A percentile compares a stretch with the other conserved stretches of the same genome.
These are phyloP conservation scores for Myotis yumanensis DNA, from an alignment of 2,113 vertebrate species.

Conservation along the genomic window DNA sequence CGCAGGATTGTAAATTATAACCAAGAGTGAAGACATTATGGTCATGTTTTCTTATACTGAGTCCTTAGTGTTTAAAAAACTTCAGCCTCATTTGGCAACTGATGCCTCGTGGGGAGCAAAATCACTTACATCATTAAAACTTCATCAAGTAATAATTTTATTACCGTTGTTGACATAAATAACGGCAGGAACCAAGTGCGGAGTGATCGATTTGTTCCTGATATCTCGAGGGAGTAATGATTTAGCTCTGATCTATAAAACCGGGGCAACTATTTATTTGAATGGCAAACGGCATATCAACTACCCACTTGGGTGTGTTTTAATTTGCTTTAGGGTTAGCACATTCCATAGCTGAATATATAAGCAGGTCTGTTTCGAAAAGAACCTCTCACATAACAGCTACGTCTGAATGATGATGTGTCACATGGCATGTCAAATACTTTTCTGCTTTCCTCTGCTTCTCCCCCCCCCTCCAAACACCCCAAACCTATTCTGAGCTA, in stretches of 20 bases:
- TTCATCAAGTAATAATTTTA: conserved; percentile 74
- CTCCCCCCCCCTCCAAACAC: conserved; percentile 1
- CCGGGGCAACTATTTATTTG: conserved; percentile 42
- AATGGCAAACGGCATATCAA: conserved; percentile 24
- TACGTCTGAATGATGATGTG: neutral
- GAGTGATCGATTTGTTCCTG: conserved; percentile 57
- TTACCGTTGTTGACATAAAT: conserved; percentile 71
- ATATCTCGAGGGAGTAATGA: conserved; percentile 47
- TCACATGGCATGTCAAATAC: neutral
- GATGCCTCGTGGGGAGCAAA: conserved; percentile 72
- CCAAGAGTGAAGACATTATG: neutral
- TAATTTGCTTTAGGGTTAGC: conserved; percentile 7
- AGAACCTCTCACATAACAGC: neutral
- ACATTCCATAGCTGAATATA: neutral
- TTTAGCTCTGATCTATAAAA: conserved; percentile 59
- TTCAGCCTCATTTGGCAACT: conserved; percentile 64
- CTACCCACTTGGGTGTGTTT: neutral
- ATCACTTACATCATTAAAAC: conserved; percentile 77
- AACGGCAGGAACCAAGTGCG: conserved; percentile 64
- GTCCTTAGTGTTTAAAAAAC: conserved; percentile 10
- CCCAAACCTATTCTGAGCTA: conserved; percentile 36
- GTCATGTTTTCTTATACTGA: neutral
- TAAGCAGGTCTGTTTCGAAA: neutral
- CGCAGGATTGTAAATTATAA: neutral
- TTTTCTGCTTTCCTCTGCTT: conserved; percentile 38